Evolutionary conservation across 2,113 vertebrate species (phyloP).

Genomic region (Pterophyllum scalare): DNA sequence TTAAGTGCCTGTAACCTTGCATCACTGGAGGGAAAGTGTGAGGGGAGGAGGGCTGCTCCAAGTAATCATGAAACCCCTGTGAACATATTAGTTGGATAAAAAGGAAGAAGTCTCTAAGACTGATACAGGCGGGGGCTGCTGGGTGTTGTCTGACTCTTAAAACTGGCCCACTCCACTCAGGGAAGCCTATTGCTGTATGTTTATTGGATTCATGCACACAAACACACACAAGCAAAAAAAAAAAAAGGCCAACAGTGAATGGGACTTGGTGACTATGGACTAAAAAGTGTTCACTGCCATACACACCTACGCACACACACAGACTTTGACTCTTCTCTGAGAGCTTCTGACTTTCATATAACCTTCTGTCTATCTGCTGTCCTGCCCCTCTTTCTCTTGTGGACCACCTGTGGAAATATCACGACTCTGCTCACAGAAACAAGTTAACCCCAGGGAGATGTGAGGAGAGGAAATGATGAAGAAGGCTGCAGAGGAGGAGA

Average conservation of each 20-base stretch:
- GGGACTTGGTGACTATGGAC: conserved; percentile 30
- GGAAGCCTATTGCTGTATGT: conserved; percentile 74
- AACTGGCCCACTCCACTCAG: conserved; percentile 77
- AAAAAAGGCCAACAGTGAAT: conserved; percentile 28
- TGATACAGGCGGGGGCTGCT: conserved; percentile 30
- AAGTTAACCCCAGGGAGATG: conserved; percentile 28
- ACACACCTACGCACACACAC: conserved; percentile 1
- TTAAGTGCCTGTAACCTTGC: conserved; percentile 75
- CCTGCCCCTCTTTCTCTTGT: conserved; percentile 50
- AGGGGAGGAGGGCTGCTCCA: not conserved
- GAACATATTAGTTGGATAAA: not conserved
- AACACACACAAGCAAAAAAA: conserved; percentile 24
- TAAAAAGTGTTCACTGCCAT: conserved; percentile 17
- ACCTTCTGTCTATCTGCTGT: conserved; percentile 44
- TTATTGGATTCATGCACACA: conserved; percentile 59
- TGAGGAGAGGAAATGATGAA: conserved; percentile 21
- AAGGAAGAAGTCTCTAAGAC: conserved; percentile 26
- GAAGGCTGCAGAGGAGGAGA: not conserved
- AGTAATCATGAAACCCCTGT: conserved; percentile 2
- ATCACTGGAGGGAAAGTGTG: conserved; percentile 14
- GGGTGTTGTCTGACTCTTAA: conserved; percentile 56
- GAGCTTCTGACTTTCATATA: conserved; percentile 47
- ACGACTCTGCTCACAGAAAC: conserved; percentile 35
- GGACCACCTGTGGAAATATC: conserved; percentile 59
- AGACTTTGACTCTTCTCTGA: conserved; percentile 42